Conservation (phyloP, 1,140 invertebrate genomes). For the Drosophila ogumai region DNA sequence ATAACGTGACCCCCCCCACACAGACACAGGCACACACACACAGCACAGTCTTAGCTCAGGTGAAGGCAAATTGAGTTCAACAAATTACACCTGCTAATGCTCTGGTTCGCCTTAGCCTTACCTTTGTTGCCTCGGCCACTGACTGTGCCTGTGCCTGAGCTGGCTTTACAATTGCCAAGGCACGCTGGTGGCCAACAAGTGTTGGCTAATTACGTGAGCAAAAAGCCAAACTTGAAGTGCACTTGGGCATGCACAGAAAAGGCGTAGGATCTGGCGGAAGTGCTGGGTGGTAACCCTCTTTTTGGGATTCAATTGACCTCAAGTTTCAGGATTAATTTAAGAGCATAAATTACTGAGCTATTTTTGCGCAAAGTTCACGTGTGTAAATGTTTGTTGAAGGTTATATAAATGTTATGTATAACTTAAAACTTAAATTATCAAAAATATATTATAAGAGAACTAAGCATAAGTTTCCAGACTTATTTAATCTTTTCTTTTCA, state of each 20-base stretch:
- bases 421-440: no score
- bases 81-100: conserved; percentile 76
- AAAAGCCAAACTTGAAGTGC: conserved; percentile 61
- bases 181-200: conserved; percentile 65
- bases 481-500: no score
- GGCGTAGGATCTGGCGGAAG: conserved; percentile 1
- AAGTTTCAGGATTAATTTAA: conserved; percentile 4
- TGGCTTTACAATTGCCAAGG: conserved; percentile 16
- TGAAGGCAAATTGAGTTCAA: conserved; percentile 77
- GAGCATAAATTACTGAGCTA: background rate
- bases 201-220: conserved; percentile 81
- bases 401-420: no score
- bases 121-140: conserved; percentile 12
- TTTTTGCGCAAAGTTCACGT: background rate
- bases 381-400: background rate
- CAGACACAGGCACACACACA: background rate
- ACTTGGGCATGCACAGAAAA: conserved; percentile 67
- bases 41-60: conserved; percentile 12
- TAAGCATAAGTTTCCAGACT: no score
- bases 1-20: conserved; percentile 50
- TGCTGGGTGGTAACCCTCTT: background rate
- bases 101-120: conserved; percentile 20
- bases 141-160: background rate
- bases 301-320: conserved; percentile 9
- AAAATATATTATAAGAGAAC: no score